These are phyloP conservation scores for Neoaliturus tenellus DNA, from an alignment of 2,888 invertebrate species.

Conservation along the genomic window DNA sequence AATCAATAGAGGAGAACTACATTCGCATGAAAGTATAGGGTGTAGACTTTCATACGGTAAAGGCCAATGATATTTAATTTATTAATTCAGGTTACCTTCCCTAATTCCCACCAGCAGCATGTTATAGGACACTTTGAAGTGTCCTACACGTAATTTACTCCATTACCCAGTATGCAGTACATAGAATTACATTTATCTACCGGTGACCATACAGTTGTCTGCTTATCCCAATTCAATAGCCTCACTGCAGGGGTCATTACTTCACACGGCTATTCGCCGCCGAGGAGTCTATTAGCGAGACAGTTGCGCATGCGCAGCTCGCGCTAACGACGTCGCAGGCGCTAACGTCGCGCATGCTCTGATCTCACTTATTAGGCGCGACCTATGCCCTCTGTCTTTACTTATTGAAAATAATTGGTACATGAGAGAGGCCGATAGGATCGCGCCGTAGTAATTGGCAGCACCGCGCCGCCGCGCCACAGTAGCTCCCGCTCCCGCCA, in stretches of 20 bases:
- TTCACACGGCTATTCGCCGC: slow-evolving; percentile 3
- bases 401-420: slow-evolving; percentile 51
- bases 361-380: slow-evolving; percentile 20
- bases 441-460: slow-evolving; percentile 24
- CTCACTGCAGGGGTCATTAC: not conserved
- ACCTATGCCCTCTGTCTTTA: slow-evolving; percentile 47
- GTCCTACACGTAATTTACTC: too few relatives aligned
- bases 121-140: too few relatives aligned
- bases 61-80: too few relatives aligned
- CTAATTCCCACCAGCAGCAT: too few relatives aligned
- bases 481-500: slow-evolving; percentile 16
- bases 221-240: slow-evolving; percentile 14
- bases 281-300: slow-evolving; percentile 32
- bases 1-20: too few relatives aligned
- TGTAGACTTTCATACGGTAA: too few relatives aligned
- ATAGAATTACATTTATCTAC: too few relatives aligned
- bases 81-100: too few relatives aligned
- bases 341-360: not conserved
- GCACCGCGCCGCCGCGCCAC: not conserved
- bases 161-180: too few relatives aligned
- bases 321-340: slow-evolving; percentile 5
- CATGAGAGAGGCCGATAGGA: slow-evolving; percentile 37
- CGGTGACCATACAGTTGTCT: too few relatives aligned
- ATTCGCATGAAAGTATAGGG: too few relatives aligned
- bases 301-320: not conserved